A percentile compares a stretch with the other conserved stretches of the same genome.
These are phyloP conservation scores for Ctenodactylus gundi DNA, from an alignment of 2,113 vertebrate genomes.

Conservation along the genomic window DNA sequence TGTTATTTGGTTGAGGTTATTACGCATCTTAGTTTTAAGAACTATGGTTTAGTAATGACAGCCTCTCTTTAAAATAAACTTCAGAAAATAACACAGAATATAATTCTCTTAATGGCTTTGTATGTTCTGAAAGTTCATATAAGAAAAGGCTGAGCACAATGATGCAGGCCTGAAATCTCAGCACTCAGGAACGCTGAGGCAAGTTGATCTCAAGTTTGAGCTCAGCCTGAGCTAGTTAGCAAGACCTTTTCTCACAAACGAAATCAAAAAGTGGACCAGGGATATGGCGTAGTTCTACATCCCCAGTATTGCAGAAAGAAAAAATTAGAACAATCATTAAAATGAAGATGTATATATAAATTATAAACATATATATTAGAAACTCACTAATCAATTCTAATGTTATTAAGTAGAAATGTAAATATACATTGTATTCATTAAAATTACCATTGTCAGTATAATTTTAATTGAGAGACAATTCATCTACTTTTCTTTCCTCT, in stretches of 20 bases:
- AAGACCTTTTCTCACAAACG: no score
- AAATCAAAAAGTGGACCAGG: no score
- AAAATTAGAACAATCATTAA: not conserved
- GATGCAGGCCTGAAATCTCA: no score
- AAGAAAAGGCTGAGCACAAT: no score
- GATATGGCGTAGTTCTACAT: no score
- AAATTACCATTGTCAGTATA: not conserved
- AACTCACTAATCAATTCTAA: not conserved
- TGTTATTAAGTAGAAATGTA: not conserved
- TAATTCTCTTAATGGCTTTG: not conserved
- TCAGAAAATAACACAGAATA: not conserved
- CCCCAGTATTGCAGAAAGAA: slow-evolving; percentile 15
- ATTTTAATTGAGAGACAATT: not conserved
- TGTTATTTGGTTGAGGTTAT: not conserved
- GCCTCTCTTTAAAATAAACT: not conserved
- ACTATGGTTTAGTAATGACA: not conserved
- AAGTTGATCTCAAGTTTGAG: no score
- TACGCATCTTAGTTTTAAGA: not conserved
- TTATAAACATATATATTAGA: not conserved
- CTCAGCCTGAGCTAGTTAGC: no score
- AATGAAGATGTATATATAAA: not conserved
- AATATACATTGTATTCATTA: not conserved
- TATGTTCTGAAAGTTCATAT: not conserved
- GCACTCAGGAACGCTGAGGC: no score
- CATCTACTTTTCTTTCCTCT: not conserved